phyloP scores from a whole-genome alignment of 1,140 invertebrate species.

The Copidosoma floridanum region DNA sequence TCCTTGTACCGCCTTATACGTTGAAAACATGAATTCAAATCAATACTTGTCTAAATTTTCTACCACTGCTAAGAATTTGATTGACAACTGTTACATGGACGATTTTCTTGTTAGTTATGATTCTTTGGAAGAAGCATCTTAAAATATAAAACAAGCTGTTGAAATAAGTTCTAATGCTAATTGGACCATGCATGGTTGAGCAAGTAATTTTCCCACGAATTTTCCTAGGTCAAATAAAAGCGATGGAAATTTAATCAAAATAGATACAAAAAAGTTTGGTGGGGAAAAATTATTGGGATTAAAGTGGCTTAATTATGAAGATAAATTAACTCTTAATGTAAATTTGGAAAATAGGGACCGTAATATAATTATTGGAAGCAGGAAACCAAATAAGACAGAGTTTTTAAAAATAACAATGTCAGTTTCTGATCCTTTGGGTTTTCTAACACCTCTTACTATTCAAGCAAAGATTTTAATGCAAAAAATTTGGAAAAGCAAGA shows the following conservation, averaged over 20 bases:
- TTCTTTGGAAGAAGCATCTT: neutral
- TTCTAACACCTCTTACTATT: too few species aligned
- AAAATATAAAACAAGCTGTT: neutral
- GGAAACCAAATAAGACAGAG: constrained; percentile 29
- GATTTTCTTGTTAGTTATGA: neutral
- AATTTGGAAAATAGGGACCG: neutral
- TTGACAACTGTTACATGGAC: too few species aligned
- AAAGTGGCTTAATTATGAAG: too few species aligned
- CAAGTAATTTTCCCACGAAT: neutral
- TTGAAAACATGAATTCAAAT: neutral
- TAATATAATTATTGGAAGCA: neutral
- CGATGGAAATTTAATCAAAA: too few species aligned
- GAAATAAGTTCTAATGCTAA: neutral
- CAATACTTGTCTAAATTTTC: neutral
- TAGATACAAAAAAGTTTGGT: too few species aligned
- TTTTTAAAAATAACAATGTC: too few species aligned
- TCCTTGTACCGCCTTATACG: neutral
- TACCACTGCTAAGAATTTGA: neutral
- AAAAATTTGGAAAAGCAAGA: too few species aligned
- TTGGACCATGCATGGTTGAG: neutral
- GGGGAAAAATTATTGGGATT: too few species aligned
- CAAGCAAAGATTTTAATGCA: constrained; percentile 38
- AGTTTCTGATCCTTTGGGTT: constrained; percentile 46
- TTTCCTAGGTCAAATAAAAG: too few species aligned
- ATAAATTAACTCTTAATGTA: too few species aligned